Percentiles rank a stretch among this genome's conserved stretches.
Conservation (phyloP, 2,113 vertebrate species). For the Phalacrocorax carbo region DNA sequence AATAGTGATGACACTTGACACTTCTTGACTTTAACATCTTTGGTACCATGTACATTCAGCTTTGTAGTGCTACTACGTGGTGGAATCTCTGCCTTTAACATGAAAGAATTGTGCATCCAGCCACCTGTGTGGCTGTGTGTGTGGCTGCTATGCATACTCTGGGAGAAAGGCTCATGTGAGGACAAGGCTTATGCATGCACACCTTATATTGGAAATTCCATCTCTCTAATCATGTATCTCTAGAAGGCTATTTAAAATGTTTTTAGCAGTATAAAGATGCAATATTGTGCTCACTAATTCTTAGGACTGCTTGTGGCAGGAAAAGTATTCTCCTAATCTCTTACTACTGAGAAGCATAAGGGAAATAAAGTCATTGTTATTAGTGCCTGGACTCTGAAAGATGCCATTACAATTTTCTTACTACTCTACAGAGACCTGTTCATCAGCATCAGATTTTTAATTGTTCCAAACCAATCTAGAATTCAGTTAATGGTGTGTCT, state of each 20-base stretch:
- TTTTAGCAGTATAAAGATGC: neutral
- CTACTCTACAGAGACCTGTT: neutral
- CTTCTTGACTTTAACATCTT: neutral
- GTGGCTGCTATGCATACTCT: neutral
- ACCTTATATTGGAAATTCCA: neutral
- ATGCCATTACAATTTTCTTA: neutral
- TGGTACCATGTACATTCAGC: neutral
- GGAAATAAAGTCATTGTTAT: slow-evolving; percentile 2
- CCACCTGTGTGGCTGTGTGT: rapidly evolving
- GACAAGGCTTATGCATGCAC: neutral
- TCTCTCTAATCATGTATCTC: neutral
- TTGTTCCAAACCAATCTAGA: neutral
- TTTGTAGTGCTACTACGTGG: neutral
- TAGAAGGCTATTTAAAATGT: neutral
- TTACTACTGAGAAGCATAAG: neutral
- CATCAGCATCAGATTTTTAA: neutral
- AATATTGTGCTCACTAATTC: neutral
- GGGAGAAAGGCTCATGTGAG: neutral
- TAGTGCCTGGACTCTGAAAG: neutral
- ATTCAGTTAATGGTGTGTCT: neutral
- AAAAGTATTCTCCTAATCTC: neutral
- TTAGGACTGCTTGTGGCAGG: neutral
- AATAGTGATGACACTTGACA: neutral
- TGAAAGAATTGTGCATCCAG: neutral
- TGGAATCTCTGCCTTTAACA: neutral